Percentiles rank a stretch among this genome's conserved stretches.
Conservation (phyloP, 35 echinoderm and acorn worm species). For the Lytechinus variegatus region DNA sequence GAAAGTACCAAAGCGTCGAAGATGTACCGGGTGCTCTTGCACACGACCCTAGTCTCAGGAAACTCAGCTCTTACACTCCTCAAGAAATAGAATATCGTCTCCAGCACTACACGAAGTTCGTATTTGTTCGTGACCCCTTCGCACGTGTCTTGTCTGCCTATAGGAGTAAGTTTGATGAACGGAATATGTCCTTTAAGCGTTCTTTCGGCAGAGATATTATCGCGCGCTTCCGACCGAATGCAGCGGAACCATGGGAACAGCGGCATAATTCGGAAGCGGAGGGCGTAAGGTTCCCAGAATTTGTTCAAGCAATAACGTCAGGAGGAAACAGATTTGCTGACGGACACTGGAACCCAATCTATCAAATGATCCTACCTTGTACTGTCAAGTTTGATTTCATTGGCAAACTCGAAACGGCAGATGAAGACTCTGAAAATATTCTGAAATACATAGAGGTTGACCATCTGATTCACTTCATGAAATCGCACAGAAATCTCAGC, state of each 20-base stretch:
- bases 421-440: slow-evolving; percentile 76
- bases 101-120: slow-evolving; percentile 82
- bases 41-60: slow-evolving; percentile 67
- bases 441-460: slow-evolving; percentile 73
- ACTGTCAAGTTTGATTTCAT: slow-evolving; percentile 80
- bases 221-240: slow-evolving; percentile 65
- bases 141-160: slow-evolving; percentile 83
- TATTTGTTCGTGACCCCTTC: slow-evolving; percentile 90
- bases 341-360: slow-evolving; percentile 81
- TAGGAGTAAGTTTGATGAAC: slow-evolving; percentile 78
- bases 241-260: slow-evolving; percentile 38
- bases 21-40: slow-evolving; percentile 71
- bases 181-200: slow-evolving; percentile 57
- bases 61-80: slow-evolving; percentile 65
- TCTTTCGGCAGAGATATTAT: slow-evolving; percentile 61
- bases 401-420: slow-evolving; percentile 80
- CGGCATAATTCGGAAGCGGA: slow-evolving; percentile 50
- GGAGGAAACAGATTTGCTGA: slow-evolving; percentile 59
- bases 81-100: slow-evolving; percentile 79
- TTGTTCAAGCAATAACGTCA: slow-evolving; percentile 67
- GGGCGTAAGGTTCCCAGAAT: slow-evolving; percentile 76
- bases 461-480: slow-evolving; percentile 77
- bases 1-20: slow-evolving; percentile 87
- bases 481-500: slow-evolving; percentile 52
- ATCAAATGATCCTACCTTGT: slow-evolving; percentile 84